Evolutionary conservation across 2,113 vertebrate genomes (phyloP).

Genomic region (Entelurus aequoreus): DNA sequence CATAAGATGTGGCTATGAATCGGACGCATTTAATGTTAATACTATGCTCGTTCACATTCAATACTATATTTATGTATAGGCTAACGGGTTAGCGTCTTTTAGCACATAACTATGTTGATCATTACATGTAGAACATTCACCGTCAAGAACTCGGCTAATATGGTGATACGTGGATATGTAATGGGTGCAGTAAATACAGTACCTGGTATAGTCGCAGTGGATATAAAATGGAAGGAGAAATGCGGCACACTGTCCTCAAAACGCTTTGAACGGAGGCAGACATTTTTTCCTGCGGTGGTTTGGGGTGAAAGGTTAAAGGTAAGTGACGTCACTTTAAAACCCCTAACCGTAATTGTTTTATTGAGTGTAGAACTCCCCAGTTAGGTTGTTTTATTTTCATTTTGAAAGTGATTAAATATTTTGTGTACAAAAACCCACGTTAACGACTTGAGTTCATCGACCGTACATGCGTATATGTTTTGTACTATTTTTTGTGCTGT

Average conservation of each 20-base stretch:
- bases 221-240: slow-evolving; percentile 37
- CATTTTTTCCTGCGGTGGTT: slow-evolving; percentile 65
- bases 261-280: slow-evolving; percentile 51
- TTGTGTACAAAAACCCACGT: too few relatives aligned
- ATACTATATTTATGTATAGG: too few relatives aligned
- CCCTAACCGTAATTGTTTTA: neutral
- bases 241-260: slow-evolving; percentile 17
- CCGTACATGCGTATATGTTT: neutral
- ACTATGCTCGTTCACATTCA: too few relatives aligned
- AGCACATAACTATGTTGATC: too few relatives aligned
- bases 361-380: neutral
- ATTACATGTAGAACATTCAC: too few relatives aligned
- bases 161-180: accelerated
- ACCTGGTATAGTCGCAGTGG: slow-evolving; percentile 49
- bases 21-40: too few relatives aligned
- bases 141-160: too few relatives aligned
- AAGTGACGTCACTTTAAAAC: neutral
- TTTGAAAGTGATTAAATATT: too few relatives aligned
- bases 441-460: neutral
- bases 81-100: too few relatives aligned
- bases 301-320: slow-evolving; percentile 49
- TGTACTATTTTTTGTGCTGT: too few relatives aligned
- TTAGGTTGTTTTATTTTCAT: too few relatives aligned
- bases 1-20: too few relatives aligned
- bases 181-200: neutral